Percentiles rank a stretch among this genome's conserved stretches.
phyloP scores from a whole-genome alignment of 2,113 vertebrate genomes.

The Heptranchias perlo region DNA sequence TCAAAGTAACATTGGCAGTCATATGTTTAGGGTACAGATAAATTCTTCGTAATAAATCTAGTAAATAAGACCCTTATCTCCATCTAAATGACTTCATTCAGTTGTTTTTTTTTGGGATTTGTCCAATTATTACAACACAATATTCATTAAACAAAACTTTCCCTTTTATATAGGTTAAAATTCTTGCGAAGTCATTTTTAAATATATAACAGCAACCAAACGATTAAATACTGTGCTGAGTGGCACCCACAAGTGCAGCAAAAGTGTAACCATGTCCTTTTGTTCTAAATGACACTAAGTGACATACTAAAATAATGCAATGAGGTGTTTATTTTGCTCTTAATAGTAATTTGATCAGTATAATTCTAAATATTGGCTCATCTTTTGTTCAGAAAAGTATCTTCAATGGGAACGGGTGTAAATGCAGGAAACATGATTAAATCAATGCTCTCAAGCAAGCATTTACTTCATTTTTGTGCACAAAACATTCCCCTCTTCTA shows the following conservation, averaged over 20 bases:
- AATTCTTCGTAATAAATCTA: not conserved
- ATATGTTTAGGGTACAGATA: not conserved
- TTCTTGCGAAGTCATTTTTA: not conserved
- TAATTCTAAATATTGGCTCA: not conserved
- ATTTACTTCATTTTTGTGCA: constrained; percentile 94
- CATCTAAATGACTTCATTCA: not conserved
- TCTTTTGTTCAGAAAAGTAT: constrained; percentile 39
- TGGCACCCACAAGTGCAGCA: not conserved
- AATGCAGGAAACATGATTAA: constrained; percentile 86
- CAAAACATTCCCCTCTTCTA: constrained; percentile 87
- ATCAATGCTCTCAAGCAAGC: constrained; percentile 78
- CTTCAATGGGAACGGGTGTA: constrained; percentile 51
- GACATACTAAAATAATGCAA: constrained; percentile 9
- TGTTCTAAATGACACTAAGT: not conserved
- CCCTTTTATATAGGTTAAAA: not conserved
- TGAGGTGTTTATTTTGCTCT: constrained; percentile 14
- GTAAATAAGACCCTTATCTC: not conserved
- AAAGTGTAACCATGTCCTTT: not conserved
- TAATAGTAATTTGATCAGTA: constrained; percentile 15
- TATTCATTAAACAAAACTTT: not conserved
- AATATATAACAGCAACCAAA: not conserved
- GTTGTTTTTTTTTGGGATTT: not conserved
- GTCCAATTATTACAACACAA: not conserved
- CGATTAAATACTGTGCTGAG: not conserved
- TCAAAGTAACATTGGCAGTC: not conserved